Evolutionary conservation across 2,113 vertebrate species (phyloP).

Genomic region (Labeo catla): DNA sequence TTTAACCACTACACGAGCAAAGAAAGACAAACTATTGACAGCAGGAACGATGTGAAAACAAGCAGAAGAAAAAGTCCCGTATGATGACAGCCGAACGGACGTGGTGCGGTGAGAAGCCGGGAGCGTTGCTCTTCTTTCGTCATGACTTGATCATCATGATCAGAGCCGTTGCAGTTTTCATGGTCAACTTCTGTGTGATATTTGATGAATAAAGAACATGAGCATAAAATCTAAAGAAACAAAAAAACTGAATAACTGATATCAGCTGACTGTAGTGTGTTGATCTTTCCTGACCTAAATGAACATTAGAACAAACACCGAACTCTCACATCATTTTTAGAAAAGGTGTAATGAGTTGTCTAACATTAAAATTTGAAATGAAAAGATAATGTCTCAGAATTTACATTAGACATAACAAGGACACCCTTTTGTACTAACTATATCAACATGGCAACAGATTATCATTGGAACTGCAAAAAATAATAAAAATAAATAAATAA

Average conservation of each 20-base stretch:
- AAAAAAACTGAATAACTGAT: slow-evolving; percentile 54
- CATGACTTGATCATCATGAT: slow-evolving; percentile 53
- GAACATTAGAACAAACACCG: background rate
- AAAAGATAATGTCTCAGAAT: slow-evolving; percentile 1
- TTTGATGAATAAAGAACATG: slow-evolving; percentile 76
- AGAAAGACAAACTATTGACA: slow-evolving; percentile 54
- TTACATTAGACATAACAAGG: background rate
- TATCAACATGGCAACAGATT: background rate
- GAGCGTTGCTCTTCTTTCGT: slow-evolving; percentile 61
- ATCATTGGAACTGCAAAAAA: too few species aligned
- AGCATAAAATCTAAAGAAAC: slow-evolving; percentile 61
- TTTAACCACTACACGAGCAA: slow-evolving; percentile 57
- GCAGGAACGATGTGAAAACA: slow-evolving; percentile 59
- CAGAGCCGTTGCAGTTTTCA: slow-evolving; percentile 69
- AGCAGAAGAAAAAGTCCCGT: slow-evolving; percentile 58
- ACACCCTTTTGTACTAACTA: background rate
- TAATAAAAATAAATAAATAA: too few species aligned
- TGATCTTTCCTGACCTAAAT: background rate
- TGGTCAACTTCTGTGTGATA: slow-evolving; percentile 69
- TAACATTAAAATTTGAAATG: slow-evolving; percentile 2
- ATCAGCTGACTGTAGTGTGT: slow-evolving; percentile 44
- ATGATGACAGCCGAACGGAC: slow-evolving; percentile 22
- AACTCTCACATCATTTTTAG: background rate
- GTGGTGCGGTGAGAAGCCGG: slow-evolving; percentile 54
- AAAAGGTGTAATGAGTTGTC: background rate